Conservation (phyloP, 1,140 invertebrate species). For the Dryas iulia region DNA sequence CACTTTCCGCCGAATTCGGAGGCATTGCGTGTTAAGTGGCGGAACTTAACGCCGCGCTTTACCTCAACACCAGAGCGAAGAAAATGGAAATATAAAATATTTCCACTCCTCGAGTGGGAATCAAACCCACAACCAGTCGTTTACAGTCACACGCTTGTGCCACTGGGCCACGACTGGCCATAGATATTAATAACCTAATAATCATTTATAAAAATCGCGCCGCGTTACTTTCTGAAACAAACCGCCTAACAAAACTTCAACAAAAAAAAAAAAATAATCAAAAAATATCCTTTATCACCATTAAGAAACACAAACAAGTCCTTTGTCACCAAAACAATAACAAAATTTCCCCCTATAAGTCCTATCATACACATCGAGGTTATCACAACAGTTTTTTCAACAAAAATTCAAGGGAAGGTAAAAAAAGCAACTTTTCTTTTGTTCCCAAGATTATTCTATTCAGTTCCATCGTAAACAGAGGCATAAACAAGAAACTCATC, state of each 20-base stretch:
- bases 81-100: too few species aligned
- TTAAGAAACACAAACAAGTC: background rate
- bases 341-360: conserved; percentile 10
- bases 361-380: conserved; percentile 24
- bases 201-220: too few species aligned
- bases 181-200: too few species aligned
- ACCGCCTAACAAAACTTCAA: background rate
- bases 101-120: too few species aligned
- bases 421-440: conserved; percentile 30
- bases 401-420: conserved; percentile 26
- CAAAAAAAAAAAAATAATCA: background rate
- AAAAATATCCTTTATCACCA: background rate
- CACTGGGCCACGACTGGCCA: too few species aligned
- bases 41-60: too few species aligned
- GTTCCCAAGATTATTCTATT: conserved; percentile 48
- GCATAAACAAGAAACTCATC: conserved; percentile 51
- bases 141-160: too few species aligned
- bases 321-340: conserved; percentile 1
- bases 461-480: conserved; percentile 33
- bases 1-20: too few species aligned
- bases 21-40: too few species aligned
- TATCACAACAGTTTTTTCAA: conserved; percentile 27
- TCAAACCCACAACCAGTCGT: too few species aligned
- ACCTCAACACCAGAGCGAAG: too few species aligned
- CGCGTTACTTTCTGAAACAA: too few species aligned